These are phyloP conservation scores for Ceratina japonica DNA, from an alignment of 1,140 invertebrate species.

Conservation along the genomic window DNA sequence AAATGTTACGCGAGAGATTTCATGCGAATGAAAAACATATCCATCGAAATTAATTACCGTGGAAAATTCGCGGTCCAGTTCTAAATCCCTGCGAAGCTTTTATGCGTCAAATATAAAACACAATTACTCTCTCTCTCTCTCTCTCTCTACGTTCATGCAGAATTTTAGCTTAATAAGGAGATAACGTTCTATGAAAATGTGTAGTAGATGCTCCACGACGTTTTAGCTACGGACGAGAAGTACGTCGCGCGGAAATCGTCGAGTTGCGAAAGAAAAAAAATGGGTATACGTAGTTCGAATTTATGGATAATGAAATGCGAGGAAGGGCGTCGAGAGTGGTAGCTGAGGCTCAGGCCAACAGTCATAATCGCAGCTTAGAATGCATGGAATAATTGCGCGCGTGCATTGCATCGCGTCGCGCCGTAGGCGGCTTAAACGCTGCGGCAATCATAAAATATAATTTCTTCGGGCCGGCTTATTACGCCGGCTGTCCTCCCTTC, in stretches of 20 bases:
- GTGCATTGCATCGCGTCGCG: slow-evolving; percentile 40
- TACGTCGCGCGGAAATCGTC: no score
- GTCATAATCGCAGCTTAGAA: slow-evolving; percentile 69
- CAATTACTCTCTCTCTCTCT: no score
- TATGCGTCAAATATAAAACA: no score
- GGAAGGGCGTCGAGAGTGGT: not conserved
- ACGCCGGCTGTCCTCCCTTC: slow-evolving; percentile 31
- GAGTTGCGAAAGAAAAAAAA: not conserved
- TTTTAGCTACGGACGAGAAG: no score
- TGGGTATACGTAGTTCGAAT: slow-evolving; percentile 21
- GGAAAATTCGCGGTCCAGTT: no score
- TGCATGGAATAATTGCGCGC: slow-evolving; percentile 72
- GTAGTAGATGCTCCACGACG: no score
- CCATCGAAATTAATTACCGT: no score
- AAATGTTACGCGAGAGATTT: not conserved
- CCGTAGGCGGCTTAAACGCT: slow-evolving; percentile 60
- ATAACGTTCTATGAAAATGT: no score
- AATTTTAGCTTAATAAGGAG: no score
- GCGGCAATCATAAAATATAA: slow-evolving; percentile 72
- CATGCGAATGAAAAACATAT: not conserved
- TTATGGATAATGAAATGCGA: slow-evolving; percentile 46
- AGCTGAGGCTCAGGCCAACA: slow-evolving; percentile 37
- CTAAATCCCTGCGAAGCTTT: no score
- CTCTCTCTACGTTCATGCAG: no score
- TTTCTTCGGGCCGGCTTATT: slow-evolving; percentile 65